Evolutionary conservation across 2,888 invertebrate genomes (phyloP).

Genomic region (Noctua janthina): DNA sequence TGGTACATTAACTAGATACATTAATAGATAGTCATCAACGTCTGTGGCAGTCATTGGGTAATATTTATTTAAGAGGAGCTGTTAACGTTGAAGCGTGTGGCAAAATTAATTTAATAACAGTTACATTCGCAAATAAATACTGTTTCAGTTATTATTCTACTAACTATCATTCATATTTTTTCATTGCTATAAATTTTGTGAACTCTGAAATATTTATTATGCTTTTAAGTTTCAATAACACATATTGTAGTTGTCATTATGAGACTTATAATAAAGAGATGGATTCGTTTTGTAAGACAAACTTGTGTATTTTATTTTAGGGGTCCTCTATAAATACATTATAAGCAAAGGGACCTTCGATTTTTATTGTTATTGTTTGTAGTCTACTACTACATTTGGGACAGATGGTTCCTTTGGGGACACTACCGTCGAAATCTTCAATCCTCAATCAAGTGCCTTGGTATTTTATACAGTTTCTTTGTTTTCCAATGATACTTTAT

Average conservation of each 20-base stretch:
- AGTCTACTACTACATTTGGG: slow-evolving; percentile 50
- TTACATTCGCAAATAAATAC: neutral
- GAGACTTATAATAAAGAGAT: neutral
- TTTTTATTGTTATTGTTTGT: slow-evolving; percentile 54
- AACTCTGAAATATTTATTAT: neutral
- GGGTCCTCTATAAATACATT: slow-evolving; percentile 27
- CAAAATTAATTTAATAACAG: neutral
- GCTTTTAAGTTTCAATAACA: neutral
- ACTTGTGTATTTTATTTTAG: slow-evolving; percentile 21
- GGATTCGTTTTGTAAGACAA: neutral
- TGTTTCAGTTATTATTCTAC: neutral
- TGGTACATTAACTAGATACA: slow-evolving; percentile 9
- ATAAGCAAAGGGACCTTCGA: slow-evolving; percentile 25
- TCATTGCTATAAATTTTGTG: neutral
- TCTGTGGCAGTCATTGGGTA: neutral
- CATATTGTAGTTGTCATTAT: neutral
- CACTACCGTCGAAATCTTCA: slow-evolving; percentile 41
- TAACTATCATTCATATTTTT: neutral
- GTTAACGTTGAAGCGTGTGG: neutral
- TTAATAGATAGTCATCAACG: slow-evolving; percentile 13
- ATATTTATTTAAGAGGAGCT: slow-evolving; percentile 1
- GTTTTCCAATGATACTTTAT: slow-evolving; percentile 33
- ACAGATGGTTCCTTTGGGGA: slow-evolving; percentile 50
- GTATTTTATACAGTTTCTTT: slow-evolving; percentile 42
- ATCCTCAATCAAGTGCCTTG: slow-evolving; percentile 45